Base-by-base conservation (phyloP, 2,888 invertebrate genomes). In the Rhagonycha lutea region DNA sequence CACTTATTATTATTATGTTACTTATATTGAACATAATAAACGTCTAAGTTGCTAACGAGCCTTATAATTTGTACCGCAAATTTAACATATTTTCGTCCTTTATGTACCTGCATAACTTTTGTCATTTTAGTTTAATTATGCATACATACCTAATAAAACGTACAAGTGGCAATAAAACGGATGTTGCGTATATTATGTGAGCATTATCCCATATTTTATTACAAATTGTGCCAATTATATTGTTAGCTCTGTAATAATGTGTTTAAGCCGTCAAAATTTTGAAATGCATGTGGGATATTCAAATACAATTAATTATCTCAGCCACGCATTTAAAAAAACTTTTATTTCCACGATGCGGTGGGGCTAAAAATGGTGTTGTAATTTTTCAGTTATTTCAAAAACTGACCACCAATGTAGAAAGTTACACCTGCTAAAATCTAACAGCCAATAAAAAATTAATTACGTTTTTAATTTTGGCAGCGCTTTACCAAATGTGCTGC, bases 161-260 rank as follows among this genome's bases (percentile, higher is more conserved):
- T 67, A 61, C 68, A 72, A 72, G 68, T 72, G 72, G 72, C 18
- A 60, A 32, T 73, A 73, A 73, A 73, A 73, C 70, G 70, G 70
- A 74, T 70, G 67, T 23, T 24, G 24, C 61, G n/a, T 29, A 32
- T 4, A 23, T 60, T 12, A 69, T 62, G n/a, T 26, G 14, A 70
- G n/a, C 68, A 73, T 73, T 68, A 28, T 73, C 61, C 24, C 47
- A 29, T 73, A 73, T 73, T 70, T 74, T 68, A 61, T 68, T 70
- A 74, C 32, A 61, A 47, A 74, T 68, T 70, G 74, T 61, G 32
- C 70, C 61, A 65, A 74, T 74, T 74, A 67, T 61, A 68, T 67
- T 63, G 73, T 73, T 69, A 73, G 69, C 60, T 69, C 69, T 61
- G 32, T 70, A 74, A 74, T 74, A 68, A 74, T 68, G 74, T 74